Percentiles rank a stretch among this genome's conserved stretches.
Evolutionary conservation across 1,140 invertebrate species (phyloP).

Genomic region (Psilanteris sp.): DNA sequence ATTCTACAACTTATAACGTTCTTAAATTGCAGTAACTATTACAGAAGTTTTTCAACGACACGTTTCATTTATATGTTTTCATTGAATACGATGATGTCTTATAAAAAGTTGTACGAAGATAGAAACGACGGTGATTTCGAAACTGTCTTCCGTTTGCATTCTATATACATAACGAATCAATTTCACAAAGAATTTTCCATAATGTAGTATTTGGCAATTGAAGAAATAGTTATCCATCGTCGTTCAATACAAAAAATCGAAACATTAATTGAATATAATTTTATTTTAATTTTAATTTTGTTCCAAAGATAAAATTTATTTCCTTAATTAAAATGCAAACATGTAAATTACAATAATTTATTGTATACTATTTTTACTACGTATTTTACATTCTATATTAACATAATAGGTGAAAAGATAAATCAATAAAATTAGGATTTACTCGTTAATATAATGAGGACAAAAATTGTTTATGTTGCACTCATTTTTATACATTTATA

Average conservation of each 20-base stretch:
- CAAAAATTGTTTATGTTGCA: too few relatives aligned
- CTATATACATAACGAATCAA: slow-evolving; percentile 17
- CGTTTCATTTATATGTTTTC: slow-evolving; percentile 34
- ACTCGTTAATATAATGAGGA: too few relatives aligned
- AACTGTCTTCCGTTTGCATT: neutral
- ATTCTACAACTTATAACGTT: slow-evolving; percentile 20
- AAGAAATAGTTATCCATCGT: neutral
- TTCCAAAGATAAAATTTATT: too few relatives aligned
- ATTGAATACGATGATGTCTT: slow-evolving; percentile 12
- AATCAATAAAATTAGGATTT: too few relatives aligned
- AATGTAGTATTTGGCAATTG: slow-evolving; percentile 16
- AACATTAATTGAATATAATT: too few relatives aligned
- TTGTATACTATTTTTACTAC: too few relatives aligned
- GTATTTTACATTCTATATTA: too few relatives aligned
- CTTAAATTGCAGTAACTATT: slow-evolving; percentile 23
- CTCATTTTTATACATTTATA: too few relatives aligned
- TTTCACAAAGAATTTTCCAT: slow-evolving; percentile 14
- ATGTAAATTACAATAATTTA: too few relatives aligned
- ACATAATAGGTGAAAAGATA: too few relatives aligned
- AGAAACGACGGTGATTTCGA: slow-evolving; percentile 23
- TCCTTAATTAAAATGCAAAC: too few relatives aligned
- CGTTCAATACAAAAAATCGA: neutral
- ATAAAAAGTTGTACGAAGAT: slow-evolving; percentile 12
- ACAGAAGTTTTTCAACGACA: slow-evolving; percentile 10
- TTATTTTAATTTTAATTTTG: too few relatives aligned